Conservation (phyloP, 2,113 vertebrate genomes). For the Crotalus horridus region DNA sequence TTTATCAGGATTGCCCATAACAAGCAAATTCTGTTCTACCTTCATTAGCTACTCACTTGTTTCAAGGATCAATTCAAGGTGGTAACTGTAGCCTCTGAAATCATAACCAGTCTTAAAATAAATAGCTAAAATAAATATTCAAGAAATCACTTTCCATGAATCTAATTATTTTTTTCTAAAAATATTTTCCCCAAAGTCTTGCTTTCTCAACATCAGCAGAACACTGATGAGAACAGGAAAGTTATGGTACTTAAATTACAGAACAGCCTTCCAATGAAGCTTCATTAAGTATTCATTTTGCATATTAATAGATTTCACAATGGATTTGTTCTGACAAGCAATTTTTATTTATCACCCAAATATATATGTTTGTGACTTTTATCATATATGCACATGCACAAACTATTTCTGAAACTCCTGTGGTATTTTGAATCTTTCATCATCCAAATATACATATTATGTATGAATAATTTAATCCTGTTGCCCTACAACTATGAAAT, state of each 20-base stretch:
- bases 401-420: not conserved
- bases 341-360: not conserved
- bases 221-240: not conserved
- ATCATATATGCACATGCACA: not conserved
- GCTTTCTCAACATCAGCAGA: not conserved
- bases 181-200: not conserved
- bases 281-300: not conserved
- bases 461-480: not conserved
- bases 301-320: not conserved
- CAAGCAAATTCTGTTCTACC: not conserved
- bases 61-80: not conserved
- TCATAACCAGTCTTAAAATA: not conserved
- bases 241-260: not conserved
- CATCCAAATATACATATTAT: not conserved
- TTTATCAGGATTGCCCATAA: not conserved
- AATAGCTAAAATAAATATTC: not conserved
- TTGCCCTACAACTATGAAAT: not conserved
- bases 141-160: not conserved
- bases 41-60: not conserved
- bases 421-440: not conserved
- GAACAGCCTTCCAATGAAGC: not conserved
- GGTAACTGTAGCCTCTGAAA: not conserved
- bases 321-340: not conserved
- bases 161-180: not conserved
- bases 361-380: not conserved